Base-by-base conservation (phyloP, 2,888 invertebrate genomes). In the Diarsia rubi region DNA sequence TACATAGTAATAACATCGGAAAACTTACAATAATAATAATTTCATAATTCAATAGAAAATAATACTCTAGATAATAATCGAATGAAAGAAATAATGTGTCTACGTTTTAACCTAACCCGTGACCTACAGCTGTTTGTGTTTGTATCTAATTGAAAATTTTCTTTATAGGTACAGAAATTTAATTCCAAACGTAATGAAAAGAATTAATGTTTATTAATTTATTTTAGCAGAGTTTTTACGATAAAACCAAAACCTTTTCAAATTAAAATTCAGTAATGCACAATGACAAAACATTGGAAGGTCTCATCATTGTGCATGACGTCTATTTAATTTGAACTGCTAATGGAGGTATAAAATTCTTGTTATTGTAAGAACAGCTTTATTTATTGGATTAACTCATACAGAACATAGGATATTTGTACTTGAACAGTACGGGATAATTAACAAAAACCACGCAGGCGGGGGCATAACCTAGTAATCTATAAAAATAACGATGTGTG, bases 251-350 rank as follows among this genome's bases (percentile, higher is more conserved):
- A 49, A 44, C 19, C 19, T 1, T 31, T 73, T 65, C 37, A 37
- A 21, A 67, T 67, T 78, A 11, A 45, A 67, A 67, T 67, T 9
- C 19, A 49, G 49, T 24, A 21, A 21, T 47, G 21, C 37, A 42
- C 44, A 44, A 49, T n/a, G 31, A 62, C 31, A 70, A 77, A 65
- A 60, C 64, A 65, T 67, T 63, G 59, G n/a, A 74, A 81, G 49
- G n/a, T 37, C 8, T 37, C 8, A 1, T 37, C 37, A 8, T 37
- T 37, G 37, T 37, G 4, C 37, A 37, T 54, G 44, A 57, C 27
- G 27, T 54, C 19, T 14, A 45, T 69, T 80, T 66, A 69, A 69
- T 79, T 66, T n/a, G n/a, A 65, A 57, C 52, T 64, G 49, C 66
- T 45, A 62, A 62, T 57, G 59, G 19, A 62, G 21, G 27, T 24